phyloP scores from a whole-genome alignment of 2,797 vertebrate genomes.

The Huso huso region DNA sequence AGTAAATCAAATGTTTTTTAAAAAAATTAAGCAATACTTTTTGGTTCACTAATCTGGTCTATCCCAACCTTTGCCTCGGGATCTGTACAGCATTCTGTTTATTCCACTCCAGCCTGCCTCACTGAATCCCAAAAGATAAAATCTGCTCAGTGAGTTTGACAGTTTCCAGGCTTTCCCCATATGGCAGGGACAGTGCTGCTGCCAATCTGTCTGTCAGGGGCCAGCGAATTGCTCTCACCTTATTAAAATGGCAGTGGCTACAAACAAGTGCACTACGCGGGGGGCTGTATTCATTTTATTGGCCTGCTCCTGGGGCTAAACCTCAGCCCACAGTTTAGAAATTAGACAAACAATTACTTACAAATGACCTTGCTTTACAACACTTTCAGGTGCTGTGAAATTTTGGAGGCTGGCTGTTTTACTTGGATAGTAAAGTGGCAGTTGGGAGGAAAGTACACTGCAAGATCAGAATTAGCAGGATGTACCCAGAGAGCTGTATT shows the following conservation, averaged over 20 bases:
- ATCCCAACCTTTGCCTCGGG: constrained; percentile 50
- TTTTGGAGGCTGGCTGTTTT: constrained; percentile 25
- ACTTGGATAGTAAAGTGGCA: constrained; percentile 1
- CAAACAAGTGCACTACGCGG: constrained; percentile 52
- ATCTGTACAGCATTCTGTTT: constrained; percentile 56
- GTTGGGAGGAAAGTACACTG: constrained; percentile 3
- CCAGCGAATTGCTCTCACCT: constrained; percentile 57
- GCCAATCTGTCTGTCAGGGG: constrained; percentile 45
- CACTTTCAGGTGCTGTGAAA: constrained; percentile 18
- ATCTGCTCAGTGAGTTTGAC: constrained; percentile 73
- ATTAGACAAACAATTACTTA: constrained; percentile 32
- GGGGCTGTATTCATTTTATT: constrained; percentile 42
- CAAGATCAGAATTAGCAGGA: background rate
- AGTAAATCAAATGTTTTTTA: too few species aligned
- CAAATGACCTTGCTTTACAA: constrained; percentile 32
- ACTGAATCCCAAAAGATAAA: constrained; percentile 65
- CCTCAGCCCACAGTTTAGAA: constrained; percentile 29
- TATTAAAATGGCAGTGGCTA: constrained; percentile 66
- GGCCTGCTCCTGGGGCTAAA: constrained; percentile 33
- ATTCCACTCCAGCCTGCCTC: constrained; percentile 57
- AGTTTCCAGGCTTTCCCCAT: constrained; percentile 72
- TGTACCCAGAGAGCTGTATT: constrained; percentile 25
- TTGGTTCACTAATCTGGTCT: constrained; percentile 45
- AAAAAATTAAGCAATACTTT: background rate
- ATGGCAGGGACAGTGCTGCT: constrained; percentile 57